Conservation (phyloP, 1,140 invertebrate genomes). For the Drosophila willistoni region DNA sequence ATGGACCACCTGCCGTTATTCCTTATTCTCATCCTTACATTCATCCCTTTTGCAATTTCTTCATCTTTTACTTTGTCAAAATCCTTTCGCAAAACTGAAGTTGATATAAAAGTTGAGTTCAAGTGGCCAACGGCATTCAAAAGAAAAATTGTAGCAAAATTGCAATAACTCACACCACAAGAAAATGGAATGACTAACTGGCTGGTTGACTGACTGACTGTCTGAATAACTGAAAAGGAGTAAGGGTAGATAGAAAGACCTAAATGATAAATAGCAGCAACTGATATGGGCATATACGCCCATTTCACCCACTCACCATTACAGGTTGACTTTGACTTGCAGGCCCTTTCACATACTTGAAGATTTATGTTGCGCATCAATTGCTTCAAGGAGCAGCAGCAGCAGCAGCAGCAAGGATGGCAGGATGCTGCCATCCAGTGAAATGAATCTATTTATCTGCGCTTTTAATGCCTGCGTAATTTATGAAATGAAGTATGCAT, state of each 20-base stretch:
- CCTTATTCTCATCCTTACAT: constrained; percentile 1
- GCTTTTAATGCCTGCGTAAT: constrained; percentile 74
- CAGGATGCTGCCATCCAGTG: background rate
- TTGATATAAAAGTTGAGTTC: constrained; percentile 59
- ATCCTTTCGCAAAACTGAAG: constrained; percentile 54
- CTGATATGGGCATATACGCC: constrained; percentile 39
- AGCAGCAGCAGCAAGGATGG: background rate
- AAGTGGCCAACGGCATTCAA: constrained; percentile 70
- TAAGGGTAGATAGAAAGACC: constrained; percentile 20
- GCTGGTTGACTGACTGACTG: constrained; percentile 6
- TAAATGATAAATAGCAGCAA: constrained; percentile 76
- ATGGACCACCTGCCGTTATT: constrained; percentile 41
- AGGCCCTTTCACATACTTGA: constrained; percentile 64
- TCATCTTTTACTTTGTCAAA: constrained; percentile 40
- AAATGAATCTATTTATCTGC: constrained; percentile 54
- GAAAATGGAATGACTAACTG: constrained; percentile 58
- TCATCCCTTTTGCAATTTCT: constrained; percentile 32
- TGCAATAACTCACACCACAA: constrained; percentile 71
- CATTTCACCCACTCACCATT: constrained; percentile 23
- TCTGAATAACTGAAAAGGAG: background rate
- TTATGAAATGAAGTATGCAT: constrained; percentile 78
- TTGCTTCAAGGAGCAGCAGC: constrained; percentile 43
- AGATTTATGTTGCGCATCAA: constrained; percentile 79
- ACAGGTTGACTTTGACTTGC: constrained; percentile 60
- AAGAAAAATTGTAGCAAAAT: constrained; percentile 79